Conservation (phyloP, 30 jellyfish, hydroid and myxozoan genomes). For the Mastigias papua region DNA sequence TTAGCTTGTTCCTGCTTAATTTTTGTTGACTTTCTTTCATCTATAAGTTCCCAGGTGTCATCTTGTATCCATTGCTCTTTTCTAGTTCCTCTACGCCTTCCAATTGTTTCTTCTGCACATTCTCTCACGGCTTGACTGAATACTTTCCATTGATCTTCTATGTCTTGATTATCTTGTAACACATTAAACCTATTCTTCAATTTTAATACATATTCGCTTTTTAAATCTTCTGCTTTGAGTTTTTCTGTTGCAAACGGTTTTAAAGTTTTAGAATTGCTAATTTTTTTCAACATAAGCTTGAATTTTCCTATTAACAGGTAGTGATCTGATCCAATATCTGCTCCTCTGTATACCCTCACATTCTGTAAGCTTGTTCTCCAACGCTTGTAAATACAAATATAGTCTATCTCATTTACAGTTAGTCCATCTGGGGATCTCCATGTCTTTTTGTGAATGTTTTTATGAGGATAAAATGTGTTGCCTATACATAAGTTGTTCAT, state of each 20-base stretch:
- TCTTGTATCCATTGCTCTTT: constrained; percentile 26
- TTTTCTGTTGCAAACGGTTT: background rate
- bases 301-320: background rate
- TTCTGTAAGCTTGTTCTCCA: background rate
- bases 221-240: background rate
- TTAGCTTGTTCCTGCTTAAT: constrained; percentile 5
- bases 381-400: constrained; percentile 1
- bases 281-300: background rate
- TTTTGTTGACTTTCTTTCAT: constrained; percentile 1
- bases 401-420: constrained; percentile 9
- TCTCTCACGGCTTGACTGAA: background rate
- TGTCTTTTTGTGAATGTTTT: constrained; percentile 2
- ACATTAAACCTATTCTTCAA: background rate
- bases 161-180: background rate
- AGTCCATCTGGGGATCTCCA: constrained; percentile 40
- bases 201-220: background rate
- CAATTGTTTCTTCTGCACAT: constrained; percentile 8
- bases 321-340: constrained; percentile 43
- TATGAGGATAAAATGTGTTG: background rate
- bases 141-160: constrained; percentile 6
- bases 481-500: background rate
- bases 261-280: background rate
- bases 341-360: constrained; percentile 7
- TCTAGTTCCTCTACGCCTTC: constrained; percentile 16
- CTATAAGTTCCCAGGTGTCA: constrained; percentile 14